phyloP scores from a whole-genome alignment of 1,140 invertebrate species.

The Monochamus saltuarius region DNA sequence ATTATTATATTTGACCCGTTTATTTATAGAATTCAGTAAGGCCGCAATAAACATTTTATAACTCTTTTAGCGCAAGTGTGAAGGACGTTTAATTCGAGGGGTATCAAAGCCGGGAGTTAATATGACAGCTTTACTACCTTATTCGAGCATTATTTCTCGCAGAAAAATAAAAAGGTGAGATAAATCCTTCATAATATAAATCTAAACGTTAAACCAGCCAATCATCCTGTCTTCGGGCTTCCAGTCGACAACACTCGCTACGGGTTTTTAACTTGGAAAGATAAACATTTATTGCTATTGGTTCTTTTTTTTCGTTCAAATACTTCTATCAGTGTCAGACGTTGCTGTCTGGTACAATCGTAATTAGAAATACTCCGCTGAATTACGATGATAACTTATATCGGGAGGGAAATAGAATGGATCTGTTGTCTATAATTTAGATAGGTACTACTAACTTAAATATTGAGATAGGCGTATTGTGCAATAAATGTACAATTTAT shows the following conservation, averaged over 20 bases:
- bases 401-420: no score
- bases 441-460: no score
- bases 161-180: constrained; percentile 34
- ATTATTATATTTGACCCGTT: no score
- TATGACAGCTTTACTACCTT: constrained; percentile 37
- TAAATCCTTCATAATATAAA: constrained; percentile 43
- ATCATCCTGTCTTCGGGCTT: constrained; percentile 33
- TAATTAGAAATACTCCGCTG: background rate
- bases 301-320: constrained; percentile 10
- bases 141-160: constrained; percentile 36
- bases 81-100: constrained; percentile 37
- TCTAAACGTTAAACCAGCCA: constrained; percentile 35
- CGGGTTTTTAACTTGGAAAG: background rate
- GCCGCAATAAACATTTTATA: constrained; percentile 31
- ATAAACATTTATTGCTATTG: constrained; percentile 18
- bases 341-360: background rate
- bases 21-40: no score
- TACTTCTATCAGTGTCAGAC: constrained; percentile 1
- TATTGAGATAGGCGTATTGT: no score
- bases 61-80: constrained; percentile 34
- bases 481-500: no score
- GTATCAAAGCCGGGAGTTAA: constrained; percentile 33
- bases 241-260: background rate
- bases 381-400: no score
- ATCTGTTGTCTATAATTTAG: no score